Evolutionary conservation across 2,113 vertebrate species (phyloP).

Genomic region (Eonycteris spelaea): DNA sequence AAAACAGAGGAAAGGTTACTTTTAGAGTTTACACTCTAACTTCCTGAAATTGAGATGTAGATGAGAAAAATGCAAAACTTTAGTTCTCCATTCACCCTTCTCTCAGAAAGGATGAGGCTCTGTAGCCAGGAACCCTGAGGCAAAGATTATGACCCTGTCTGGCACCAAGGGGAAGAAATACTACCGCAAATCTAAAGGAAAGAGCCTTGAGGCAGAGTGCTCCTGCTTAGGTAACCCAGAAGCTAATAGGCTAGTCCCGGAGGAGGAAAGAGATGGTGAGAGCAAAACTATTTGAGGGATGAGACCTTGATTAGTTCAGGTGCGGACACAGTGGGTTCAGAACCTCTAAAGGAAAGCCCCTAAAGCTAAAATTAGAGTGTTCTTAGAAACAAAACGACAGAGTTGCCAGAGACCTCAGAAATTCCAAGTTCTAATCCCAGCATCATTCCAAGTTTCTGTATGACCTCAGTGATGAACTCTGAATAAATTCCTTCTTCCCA

Average conservation of each 20-base stretch:
- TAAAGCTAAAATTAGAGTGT: conserved; percentile 61
- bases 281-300: not conserved
- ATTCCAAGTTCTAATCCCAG: not conserved
- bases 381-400: conserved; percentile 39
- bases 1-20: conserved; percentile 52
- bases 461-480: not conserved
- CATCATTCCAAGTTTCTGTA: not conserved
- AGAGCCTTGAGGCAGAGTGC: conserved; percentile 62
- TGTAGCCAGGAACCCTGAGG: conserved; percentile 54
- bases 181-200: conserved; percentile 61
- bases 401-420: not conserved
- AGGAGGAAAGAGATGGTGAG: conserved; percentile 18
- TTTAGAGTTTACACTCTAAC: conserved; percentile 39
- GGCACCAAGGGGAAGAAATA: not conserved
- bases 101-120: conserved; percentile 18
- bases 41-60: conserved; percentile 41
- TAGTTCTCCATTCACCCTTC: conserved; percentile 37
- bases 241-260: conserved; percentile 49
- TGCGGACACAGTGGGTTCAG: not conserved
- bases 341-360: conserved; percentile 41
- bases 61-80: conserved; percentile 67
- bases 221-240: conserved; percentile 56
- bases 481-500: not conserved
- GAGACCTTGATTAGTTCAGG: conserved; percentile 57
- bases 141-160: conserved; percentile 71